Conservation (phyloP, 2,888 invertebrate genomes). For the Rugalucina vietnamica region DNA sequence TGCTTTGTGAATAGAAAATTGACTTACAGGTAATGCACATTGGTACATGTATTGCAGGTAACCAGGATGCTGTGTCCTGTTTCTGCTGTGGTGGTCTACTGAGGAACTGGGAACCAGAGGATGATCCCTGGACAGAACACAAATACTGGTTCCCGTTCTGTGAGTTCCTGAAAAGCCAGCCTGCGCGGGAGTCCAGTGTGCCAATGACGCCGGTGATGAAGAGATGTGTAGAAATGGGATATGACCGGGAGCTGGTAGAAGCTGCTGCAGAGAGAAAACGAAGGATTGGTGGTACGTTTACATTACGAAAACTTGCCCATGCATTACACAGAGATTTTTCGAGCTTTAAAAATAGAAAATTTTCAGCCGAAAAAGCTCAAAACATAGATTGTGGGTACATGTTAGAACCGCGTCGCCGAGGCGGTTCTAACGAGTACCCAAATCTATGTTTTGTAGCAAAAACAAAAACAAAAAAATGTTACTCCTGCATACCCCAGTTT, state of each 20-base stretch:
- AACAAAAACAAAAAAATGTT: too few species aligned
- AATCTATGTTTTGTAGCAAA: too few species aligned
- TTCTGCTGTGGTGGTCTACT: slow-evolving; percentile 54
- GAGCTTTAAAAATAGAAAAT: too few species aligned
- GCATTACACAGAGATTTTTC: too few species aligned
- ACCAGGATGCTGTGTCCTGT: slow-evolving; percentile 52
- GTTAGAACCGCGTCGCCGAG: too few species aligned
- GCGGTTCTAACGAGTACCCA: too few species aligned
- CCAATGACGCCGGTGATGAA: slow-evolving; percentile 41
- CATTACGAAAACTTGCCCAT: too few species aligned
- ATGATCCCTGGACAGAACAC: slow-evolving; percentile 56
- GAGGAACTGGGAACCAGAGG: slow-evolving; percentile 56
- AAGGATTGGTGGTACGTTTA: slow-evolving; percentile 36
- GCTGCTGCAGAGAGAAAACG: slow-evolving; percentile 25
- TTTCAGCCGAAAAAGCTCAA: too few species aligned
- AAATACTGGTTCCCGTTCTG: slow-evolving; percentile 55
- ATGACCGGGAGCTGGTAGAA: slow-evolving; percentile 49
- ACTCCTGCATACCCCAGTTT: too few species aligned
- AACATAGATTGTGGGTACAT: too few species aligned
- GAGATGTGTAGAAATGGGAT: slow-evolving; percentile 52
- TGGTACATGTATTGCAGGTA: slow-evolving; percentile 32
- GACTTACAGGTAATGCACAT: too few species aligned
- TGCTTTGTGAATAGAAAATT: too few species aligned
- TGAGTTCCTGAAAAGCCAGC: slow-evolving; percentile 24
- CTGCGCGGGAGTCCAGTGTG: slow-evolving; percentile 19